A percentile compares a stretch with the other conserved stretches of the same genome.
These are phyloP conservation scores for Furcula furcula DNA, from an alignment of 2,888 invertebrate species.

Conservation along the genomic window DNA sequence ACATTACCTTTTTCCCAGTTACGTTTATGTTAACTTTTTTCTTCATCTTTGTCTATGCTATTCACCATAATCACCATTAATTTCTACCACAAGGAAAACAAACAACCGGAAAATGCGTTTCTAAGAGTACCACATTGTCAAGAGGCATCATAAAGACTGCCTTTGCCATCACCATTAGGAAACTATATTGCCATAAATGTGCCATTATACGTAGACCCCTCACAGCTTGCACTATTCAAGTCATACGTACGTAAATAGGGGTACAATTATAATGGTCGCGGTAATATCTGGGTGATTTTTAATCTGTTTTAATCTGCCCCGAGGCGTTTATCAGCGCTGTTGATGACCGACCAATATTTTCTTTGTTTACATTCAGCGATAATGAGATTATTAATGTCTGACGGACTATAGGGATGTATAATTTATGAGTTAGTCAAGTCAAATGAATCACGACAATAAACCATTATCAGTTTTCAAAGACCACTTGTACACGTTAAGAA, in stretches of 20 bases:
- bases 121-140: conserved; percentile 15
- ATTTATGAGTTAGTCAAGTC: no score
- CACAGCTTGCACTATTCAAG: conserved; percentile 7
- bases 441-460: no score
- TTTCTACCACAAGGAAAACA: conserved; percentile 5
- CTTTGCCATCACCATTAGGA: conserved; percentile 16
- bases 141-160: conserved; percentile 24
- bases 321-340: conserved; percentile 47
- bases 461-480: no score
- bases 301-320: conserved; percentile 57
- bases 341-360: conserved; percentile 48
- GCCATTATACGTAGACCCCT: conserved; percentile 29
- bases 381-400: conserved; percentile 24
- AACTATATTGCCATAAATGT: conserved; percentile 26
- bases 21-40: conserved; percentile 44
- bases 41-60: conserved; percentile 31
- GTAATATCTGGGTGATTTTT: conserved; percentile 35
- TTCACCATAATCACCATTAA: conserved; percentile 8
- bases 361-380: conserved; percentile 46
- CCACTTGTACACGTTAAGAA: no score
- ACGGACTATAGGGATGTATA: conserved; percentile 1
- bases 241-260: conserved; percentile 4
- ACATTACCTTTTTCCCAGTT: conserved; percentile 43
- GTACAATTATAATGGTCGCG: conserved; percentile 26
- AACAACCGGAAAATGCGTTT: neutral